These are phyloP conservation scores for Epirrhoe tristata DNA, from an alignment of 2,888 invertebrate species.

Conservation along the genomic window DNA sequence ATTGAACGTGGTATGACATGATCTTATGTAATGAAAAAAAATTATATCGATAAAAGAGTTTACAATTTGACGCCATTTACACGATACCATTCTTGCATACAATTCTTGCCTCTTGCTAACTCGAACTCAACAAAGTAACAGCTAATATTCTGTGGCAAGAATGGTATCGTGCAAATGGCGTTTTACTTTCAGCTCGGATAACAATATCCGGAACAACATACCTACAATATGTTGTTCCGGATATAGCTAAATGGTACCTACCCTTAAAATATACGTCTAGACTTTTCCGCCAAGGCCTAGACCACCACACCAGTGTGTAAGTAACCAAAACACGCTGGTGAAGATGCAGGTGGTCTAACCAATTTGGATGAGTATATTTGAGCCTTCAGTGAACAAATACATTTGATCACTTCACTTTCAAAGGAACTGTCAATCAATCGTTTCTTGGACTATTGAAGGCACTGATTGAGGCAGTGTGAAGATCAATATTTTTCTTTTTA, in stretches of 20 bases:
- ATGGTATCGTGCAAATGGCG: too few relatives aligned
- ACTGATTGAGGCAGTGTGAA: not conserved
- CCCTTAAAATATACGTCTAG: too few relatives aligned
- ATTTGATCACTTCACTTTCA: slow-evolving; percentile 17
- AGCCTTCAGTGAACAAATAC: not conserved
- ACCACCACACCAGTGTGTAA: too few relatives aligned
- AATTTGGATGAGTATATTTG: not conserved
- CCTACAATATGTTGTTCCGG: too few relatives aligned
- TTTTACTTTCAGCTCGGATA: too few relatives aligned
- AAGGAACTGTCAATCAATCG: slow-evolving; percentile 29
- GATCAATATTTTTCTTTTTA: not conserved
- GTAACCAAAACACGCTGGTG: not conserved
- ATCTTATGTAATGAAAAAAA: slow-evolving; percentile 18
- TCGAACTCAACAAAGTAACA: too few relatives aligned
- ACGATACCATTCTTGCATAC: too few relatives aligned
- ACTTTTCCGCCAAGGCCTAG: too few relatives aligned
- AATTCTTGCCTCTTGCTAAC: too few relatives aligned
- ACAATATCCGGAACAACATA: too few relatives aligned
- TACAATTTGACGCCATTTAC: not conserved
- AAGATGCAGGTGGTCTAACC: not conserved
- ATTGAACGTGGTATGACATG: slow-evolving; percentile 35
- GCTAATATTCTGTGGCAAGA: too few relatives aligned
- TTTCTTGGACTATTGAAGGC: not conserved
- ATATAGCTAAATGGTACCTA: too few relatives aligned
- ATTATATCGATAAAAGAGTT: not conserved